Percentiles rank a stretch among this genome's conserved stretches.
Conservation (phyloP, 2,888 invertebrate species). For the Caenorhabditis sulstoni region DNA sequence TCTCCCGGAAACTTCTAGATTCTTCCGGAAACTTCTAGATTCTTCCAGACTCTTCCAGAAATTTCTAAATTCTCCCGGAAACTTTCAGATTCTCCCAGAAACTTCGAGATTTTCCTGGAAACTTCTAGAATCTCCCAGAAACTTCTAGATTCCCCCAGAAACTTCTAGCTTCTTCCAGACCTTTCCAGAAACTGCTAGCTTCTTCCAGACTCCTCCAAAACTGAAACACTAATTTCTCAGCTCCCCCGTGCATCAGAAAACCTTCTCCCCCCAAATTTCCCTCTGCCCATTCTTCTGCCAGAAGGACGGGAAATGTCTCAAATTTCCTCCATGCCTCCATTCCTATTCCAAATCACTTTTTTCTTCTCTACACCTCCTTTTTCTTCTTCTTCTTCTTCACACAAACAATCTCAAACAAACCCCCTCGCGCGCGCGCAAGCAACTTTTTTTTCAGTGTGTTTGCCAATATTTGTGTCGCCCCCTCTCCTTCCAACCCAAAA, state of each 20-base stretch:
- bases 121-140: neutral
- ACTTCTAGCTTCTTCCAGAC: neutral
- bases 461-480: no score
- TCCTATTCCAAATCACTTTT: conserved; percentile 1
- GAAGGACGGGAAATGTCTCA: conserved; percentile 13
- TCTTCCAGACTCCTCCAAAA: neutral
- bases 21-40: neutral
- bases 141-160: neutral
- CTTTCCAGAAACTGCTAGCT: neutral
- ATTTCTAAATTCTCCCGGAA: no score
- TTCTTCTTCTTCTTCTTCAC: neutral
- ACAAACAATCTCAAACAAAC: neutral
- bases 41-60: neutral
- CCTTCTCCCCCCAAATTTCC: no score
- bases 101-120: neutral
- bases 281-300: no score
- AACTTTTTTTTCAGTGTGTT: no score
- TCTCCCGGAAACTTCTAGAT: neutral
- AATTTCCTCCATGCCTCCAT: conserved; percentile 13
- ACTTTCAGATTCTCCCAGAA: no score
- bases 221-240: no score
- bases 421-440: no score
- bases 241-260: no score
- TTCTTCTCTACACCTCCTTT: neutral
- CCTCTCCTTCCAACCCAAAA: no score